Conservation (phyloP, 2,113 vertebrate genomes). For the Phaethon lepturus region DNA sequence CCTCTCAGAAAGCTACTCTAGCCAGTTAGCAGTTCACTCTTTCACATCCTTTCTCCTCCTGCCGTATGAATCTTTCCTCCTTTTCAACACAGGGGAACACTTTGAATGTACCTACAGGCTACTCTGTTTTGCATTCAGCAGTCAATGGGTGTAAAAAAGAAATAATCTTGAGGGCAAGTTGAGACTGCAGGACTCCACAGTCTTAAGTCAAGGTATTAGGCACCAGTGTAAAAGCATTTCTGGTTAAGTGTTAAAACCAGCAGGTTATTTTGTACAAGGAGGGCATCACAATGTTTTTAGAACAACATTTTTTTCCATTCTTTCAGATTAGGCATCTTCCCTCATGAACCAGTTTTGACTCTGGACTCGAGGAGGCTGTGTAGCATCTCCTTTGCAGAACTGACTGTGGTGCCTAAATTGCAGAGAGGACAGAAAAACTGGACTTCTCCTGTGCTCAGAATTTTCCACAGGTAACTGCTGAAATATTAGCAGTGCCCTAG, state of each 20-base stretch:
- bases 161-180: neutral
- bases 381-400: neutral
- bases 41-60: neutral
- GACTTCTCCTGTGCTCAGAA: neutral
- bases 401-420: neutral
- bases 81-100: neutral
- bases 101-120: neutral
- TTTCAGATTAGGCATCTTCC: neutral
- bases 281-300: neutral
- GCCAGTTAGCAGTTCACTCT: neutral
- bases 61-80: neutral
- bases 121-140: neutral
- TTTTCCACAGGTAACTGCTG: neutral
- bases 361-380: neutral
- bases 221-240: neutral
- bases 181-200: neutral
- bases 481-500: neutral
- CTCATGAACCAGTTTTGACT: neutral
- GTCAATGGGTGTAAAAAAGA: neutral
- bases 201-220: neutral
- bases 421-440: neutral
- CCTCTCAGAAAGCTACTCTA: neutral
- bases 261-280: neutral
- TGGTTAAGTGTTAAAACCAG: neutral
- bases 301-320: accelerated